Base-by-base conservation (phyloP, 1,140 invertebrate genomes). In the Thaumatotibia leucotreta region DNA sequence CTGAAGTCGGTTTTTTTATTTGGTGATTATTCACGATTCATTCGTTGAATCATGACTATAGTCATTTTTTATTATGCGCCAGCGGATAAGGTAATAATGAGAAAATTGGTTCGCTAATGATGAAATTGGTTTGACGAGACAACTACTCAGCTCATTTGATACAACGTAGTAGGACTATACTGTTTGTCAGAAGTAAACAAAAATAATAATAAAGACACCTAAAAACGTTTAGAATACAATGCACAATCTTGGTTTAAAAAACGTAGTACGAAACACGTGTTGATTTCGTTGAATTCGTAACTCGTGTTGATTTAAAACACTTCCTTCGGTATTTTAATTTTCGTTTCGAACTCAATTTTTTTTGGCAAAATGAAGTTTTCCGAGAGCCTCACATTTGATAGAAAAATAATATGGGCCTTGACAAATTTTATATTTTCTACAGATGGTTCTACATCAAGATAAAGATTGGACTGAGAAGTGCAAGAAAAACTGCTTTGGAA, bases 401-500 rank as follows among this genome's bases (percentile, higher is more conserved):
- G 20, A 31, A 35, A 63, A 11, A 23, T 29, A 20, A 45, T 20
- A 11, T 63, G 29, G 17, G n/a, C n/a, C n/a, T n/a, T n/a, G n/a
- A n/a, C n/a, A n/a, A n/a, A n/a, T n/a, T 32, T 29, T 10, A 45
- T 20, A 11, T 63, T 33, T 39, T 66, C 80, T 77, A 5, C 77
- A 90, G 88, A 66, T 71, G 65, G 17, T 88, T 90, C 69, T 86
- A 79, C 64, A 45, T 76, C 2, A 79, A 86, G 33, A 75, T 86
- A 29, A 82, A 76, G 68, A 74, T 61, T 76, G 75, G 75, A 33
- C 17, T 79, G 3, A 77, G 68, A 32, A 76, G 63, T 11, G 75
- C 79, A 35, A 82, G 87, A 71, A 85, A 84, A 61, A 74, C 68
- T 20, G 87, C 87, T 9, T 68, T 90, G 2, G 86, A 90, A 77